Conservation (phyloP, 92 coral and sea anemone species). For the Bergia sp. region DNA sequence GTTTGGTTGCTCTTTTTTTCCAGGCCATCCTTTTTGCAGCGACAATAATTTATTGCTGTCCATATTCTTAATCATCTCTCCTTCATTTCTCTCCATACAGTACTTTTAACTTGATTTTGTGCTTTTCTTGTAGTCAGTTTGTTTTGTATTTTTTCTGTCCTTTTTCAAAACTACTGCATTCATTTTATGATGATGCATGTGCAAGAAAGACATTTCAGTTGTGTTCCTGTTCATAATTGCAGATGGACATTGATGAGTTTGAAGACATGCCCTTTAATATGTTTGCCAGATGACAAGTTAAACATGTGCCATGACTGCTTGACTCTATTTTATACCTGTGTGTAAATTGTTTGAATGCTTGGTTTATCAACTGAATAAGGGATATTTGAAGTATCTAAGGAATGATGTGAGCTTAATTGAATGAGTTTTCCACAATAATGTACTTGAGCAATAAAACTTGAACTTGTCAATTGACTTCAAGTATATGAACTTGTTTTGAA, state of each 20-base stretch:
- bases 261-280: background rate
- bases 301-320: background rate
- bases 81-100: too few species aligned
- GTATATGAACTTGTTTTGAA: background rate
- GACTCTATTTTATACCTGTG: conserved; percentile 9
- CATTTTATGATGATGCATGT: background rate
- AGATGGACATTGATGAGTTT: conserved; percentile 23
- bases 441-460: background rate
- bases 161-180: too few species aligned
- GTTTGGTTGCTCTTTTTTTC: too few species aligned
- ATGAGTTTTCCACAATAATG: background rate
- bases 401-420: background rate
- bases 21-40: too few species aligned
- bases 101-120: too few species aligned
- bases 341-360: background rate
- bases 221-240: background rate
- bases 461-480: background rate
- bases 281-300: background rate
- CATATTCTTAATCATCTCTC: too few species aligned
- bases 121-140: too few species aligned
- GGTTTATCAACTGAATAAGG: background rate
- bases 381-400: background rate
- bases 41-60: too few species aligned
- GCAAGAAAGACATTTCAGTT: background rate
- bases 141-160: too few species aligned